phyloP scores from a whole-genome alignment of 2,113 vertebrate genomes.

The Gulo gulo region DNA sequence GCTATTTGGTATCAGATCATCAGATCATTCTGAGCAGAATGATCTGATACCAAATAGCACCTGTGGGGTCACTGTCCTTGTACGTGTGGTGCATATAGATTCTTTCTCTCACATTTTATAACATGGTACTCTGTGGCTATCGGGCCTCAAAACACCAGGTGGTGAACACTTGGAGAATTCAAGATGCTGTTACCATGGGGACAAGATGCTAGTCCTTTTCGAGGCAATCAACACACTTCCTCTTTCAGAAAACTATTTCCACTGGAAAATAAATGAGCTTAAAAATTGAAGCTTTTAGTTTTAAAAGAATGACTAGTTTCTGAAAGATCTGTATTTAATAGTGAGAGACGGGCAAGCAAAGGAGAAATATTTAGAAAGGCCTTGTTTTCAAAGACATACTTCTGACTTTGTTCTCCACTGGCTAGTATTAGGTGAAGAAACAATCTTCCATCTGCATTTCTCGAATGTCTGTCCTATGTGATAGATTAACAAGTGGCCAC shows the following conservation, averaged over 20 bases:
- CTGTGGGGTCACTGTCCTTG: neutral
- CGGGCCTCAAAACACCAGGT: constrained; percentile 54
- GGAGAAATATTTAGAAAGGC: neutral
- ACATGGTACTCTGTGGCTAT: neutral
- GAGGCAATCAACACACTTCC: constrained; percentile 63
- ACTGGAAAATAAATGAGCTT: constrained; percentile 54
- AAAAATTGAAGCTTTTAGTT: constrained; percentile 45
- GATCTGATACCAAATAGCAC: neutral
- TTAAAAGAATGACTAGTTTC: constrained; percentile 42
- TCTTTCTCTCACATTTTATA: neutral
- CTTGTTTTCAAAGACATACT: neutral
- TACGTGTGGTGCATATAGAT: neutral
- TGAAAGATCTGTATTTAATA: constrained; percentile 36
- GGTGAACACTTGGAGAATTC: constrained; percentile 58
- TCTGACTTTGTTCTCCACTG: constrained; percentile 7
- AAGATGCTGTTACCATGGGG: constrained; percentile 72
- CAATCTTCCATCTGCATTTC: neutral
- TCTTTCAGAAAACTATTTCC: constrained; percentile 52
- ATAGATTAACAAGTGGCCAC: neutral
- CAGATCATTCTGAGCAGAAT: neutral
- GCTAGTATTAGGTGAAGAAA: neutral
- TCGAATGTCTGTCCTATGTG: neutral
- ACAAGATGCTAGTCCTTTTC: constrained; percentile 55
- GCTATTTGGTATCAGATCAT: neutral
- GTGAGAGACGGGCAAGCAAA: neutral